phyloP scores from a whole-genome alignment of 2,113 vertebrate species.

The Trematomus loennbergii region DNA sequence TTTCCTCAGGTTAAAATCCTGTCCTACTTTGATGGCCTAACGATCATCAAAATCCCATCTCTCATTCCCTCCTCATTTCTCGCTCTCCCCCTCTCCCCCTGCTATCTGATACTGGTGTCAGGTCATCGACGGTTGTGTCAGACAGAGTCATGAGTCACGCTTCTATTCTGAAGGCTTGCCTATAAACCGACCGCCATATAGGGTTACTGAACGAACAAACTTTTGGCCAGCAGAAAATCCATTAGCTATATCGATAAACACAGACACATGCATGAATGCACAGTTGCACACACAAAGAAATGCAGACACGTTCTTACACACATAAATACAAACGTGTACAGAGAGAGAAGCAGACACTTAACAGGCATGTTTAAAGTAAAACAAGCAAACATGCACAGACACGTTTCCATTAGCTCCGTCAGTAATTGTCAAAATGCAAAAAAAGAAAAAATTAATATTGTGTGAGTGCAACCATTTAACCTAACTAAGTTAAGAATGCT shows the following conservation, averaged over 20 bases:
- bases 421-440: slow-evolving; percentile 25
- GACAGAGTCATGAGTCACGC: slow-evolving; percentile 80
- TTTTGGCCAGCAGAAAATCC: slow-evolving; percentile 77
- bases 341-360: background rate
- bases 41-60: slow-evolving; percentile 49
- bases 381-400: background rate
- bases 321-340: slow-evolving; percentile 2
- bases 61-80: background rate
- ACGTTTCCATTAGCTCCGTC: slow-evolving; percentile 32
- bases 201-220: slow-evolving; percentile 83
- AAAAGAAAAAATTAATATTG: background rate
- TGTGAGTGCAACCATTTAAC: background rate
- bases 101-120: slow-evolving; percentile 73
- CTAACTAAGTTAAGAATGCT: background rate
- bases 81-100: background rate
- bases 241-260: slow-evolving; percentile 83
- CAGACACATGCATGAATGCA: slow-evolving; percentile 32
- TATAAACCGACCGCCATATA: slow-evolving; percentile 75
- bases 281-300: slow-evolving; percentile 30
- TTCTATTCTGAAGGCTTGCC: slow-evolving; percentile 79
- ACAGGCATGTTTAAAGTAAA: slow-evolving; percentile 10
- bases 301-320: slow-evolving; percentile 29
- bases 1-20: slow-evolving; percentile 36
- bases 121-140: slow-evolving; percentile 76
- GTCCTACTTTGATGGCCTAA: slow-evolving; percentile 47